phyloP scores from a whole-genome alignment of 2,113 vertebrate species.

The Emydocephalus ijimae region DNA sequence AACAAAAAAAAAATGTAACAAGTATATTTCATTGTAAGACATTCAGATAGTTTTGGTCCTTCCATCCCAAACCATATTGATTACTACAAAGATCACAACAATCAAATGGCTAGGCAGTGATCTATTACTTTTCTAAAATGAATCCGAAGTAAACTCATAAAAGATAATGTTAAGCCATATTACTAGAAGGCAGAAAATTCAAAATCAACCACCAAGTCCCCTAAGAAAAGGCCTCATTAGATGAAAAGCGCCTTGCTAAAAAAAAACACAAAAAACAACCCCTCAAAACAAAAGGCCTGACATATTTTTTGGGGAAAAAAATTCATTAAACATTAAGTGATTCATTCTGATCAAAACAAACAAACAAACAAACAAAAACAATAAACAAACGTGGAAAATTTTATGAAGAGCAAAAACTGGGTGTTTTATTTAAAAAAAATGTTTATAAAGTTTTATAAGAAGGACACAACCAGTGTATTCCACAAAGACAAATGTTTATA shows the following conservation, averaged over 20 bases:
- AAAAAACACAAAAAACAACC: slow-evolving; percentile 42
- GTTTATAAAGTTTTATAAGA: slow-evolving; percentile 74
- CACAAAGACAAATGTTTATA: slow-evolving; percentile 83
- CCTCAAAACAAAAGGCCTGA: slow-evolving; percentile 33
- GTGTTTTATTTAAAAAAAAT: slow-evolving; percentile 63
- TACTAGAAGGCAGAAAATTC: slow-evolving; percentile 44
- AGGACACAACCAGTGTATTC: slow-evolving; percentile 86
- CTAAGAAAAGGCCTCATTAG: slow-evolving; percentile 25
- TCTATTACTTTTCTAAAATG: slow-evolving; percentile 53
- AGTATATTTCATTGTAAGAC: slow-evolving; percentile 73
- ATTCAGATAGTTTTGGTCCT: slow-evolving; percentile 90
- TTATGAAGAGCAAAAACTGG: slow-evolving; percentile 80
- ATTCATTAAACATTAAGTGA: slow-evolving; percentile 61
- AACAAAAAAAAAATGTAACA: slow-evolving; percentile 67
- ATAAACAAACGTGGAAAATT: slow-evolving; percentile 69
- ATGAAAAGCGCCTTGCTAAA: slow-evolving; percentile 45
- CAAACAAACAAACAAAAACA: slow-evolving; percentile 33
- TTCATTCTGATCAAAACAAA: slow-evolving; percentile 35
- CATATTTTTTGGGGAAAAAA: slow-evolving; percentile 42
- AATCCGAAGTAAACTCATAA: slow-evolving; percentile 52
- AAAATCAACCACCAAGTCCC: slow-evolving; percentile 36
- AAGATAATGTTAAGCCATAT: slow-evolving; percentile 55
- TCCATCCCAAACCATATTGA: slow-evolving; percentile 77
- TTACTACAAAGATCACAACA: slow-evolving; percentile 57
- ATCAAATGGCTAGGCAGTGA: slow-evolving; percentile 63